Percentiles rank a stretch among this genome's conserved stretches.
Conservation (phyloP, 2,797 vertebrate species). For the Clarias platycephalus region DNA sequence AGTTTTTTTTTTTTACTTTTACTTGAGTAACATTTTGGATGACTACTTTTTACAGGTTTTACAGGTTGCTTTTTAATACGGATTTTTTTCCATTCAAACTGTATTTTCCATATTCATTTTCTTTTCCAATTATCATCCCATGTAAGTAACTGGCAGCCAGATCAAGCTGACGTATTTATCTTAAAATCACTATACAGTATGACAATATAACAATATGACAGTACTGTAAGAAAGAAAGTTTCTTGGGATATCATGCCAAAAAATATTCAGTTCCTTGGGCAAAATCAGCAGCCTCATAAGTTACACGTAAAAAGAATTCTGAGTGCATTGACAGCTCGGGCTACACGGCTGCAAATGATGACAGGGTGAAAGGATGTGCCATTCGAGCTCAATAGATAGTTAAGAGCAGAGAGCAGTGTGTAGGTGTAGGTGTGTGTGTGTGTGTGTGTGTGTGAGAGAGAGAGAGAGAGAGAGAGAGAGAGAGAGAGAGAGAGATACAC, state of each 20-base stretch:
- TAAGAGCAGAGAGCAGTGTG: conserved; percentile 24
- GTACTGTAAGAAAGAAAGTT: conserved; percentile 1
- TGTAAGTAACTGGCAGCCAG: not conserved
- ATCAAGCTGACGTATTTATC: not conserved
- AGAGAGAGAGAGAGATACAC: not conserved
- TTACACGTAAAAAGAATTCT: conserved; percentile 23
- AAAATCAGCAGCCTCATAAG: not conserved
- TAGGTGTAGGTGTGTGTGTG: conserved; percentile 23
- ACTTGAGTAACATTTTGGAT: too few species aligned
- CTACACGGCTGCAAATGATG: conserved; percentile 37
- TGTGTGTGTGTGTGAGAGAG: not conserved
- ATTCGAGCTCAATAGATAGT: conserved; percentile 46
- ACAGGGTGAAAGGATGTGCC: conserved; percentile 40
- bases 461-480: not conserved
- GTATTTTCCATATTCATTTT: not conserved
- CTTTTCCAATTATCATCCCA: not conserved
- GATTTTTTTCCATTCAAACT: not conserved
- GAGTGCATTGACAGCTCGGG: conserved; percentile 30
- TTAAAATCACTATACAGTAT: not conserved
- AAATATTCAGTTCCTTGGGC: not conserved
- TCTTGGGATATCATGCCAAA: not conserved
- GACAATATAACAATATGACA: not conserved
- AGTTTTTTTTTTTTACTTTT: too few species aligned
- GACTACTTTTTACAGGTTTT: too few species aligned
- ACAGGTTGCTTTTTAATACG: too few species aligned